phyloP scores from a whole-genome alignment of 2,113 vertebrate genomes.

The Leptobrachium leishanense region DNA sequence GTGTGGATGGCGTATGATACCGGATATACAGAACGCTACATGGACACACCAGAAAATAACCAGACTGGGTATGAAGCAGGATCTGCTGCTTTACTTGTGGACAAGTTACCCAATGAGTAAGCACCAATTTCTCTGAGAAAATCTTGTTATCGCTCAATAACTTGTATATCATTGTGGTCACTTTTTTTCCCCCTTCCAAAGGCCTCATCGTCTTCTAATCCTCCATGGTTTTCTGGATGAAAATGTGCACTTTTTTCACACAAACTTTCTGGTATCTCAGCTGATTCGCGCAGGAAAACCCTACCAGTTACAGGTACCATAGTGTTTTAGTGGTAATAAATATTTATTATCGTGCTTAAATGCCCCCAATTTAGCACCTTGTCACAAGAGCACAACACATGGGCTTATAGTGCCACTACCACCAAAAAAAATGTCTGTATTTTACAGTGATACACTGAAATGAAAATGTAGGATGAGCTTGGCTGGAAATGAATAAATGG shows the following conservation, averaged over 20 bases:
- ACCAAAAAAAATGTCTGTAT: no score
- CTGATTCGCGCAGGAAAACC: slow-evolving; percentile 97
- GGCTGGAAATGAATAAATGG: no score
- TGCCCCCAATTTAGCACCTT: no score
- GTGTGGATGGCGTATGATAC: slow-evolving; percentile 99
- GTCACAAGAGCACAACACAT: no score
- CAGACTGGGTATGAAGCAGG: slow-evolving; percentile 94
- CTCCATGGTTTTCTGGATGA: slow-evolving; percentile 97
- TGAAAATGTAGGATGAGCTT: no score
- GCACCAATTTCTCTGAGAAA: slow-evolving; percentile 51
- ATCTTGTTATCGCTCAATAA: neutral
- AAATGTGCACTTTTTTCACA: slow-evolving; percentile 99
- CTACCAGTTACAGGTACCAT: slow-evolving; percentile 92
- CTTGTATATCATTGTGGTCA: neutral
- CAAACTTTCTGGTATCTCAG: slow-evolving; percentile 96
- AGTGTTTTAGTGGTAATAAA: neutral
- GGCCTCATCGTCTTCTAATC: slow-evolving; percentile 95
- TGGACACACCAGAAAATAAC: slow-evolving; percentile 95
- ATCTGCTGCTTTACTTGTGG: slow-evolving; percentile 91
- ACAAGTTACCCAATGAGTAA: slow-evolving; percentile 96
- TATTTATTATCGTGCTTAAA: no score
- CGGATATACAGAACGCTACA: slow-evolving; percentile 93
- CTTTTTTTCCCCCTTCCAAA: slow-evolving; percentile 50
- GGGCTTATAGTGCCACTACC: no score
- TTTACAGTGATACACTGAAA: no score